These are phyloP conservation scores for Tetragonula carbonaria DNA, from an alignment of 2,888 invertebrate species.

Conservation along the genomic window DNA sequence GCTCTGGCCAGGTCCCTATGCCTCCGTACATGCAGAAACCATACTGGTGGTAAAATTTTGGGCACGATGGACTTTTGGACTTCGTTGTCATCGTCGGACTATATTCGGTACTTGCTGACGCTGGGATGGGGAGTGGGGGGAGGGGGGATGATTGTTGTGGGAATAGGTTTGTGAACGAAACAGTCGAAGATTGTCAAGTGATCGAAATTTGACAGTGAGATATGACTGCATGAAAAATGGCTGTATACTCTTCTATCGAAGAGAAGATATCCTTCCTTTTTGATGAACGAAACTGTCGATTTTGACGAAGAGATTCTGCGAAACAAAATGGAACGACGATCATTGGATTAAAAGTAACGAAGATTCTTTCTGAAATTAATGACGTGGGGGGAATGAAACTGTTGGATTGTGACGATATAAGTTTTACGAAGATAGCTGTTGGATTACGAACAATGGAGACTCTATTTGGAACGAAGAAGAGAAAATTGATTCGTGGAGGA, in stretches of 20 bases:
- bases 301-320: too few species aligned
- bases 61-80: neutral
- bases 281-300: too few species aligned
- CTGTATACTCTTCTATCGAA: neutral
- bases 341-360: too few species aligned
- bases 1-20: constrained; percentile 79
- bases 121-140: neutral
- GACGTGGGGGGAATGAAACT: too few species aligned
- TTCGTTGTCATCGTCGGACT: neutral
- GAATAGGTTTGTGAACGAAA: neutral
- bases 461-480: neutral
- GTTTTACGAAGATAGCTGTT: too few species aligned
- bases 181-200: neutral
- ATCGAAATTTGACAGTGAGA: too few species aligned
- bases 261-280: too few species aligned
- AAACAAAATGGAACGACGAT: too few species aligned
- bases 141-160: neutral
- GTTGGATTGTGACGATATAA: too few species aligned
- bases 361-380: too few species aligned
- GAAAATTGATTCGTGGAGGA: neutral
- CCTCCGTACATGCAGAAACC: constrained; percentile 81
- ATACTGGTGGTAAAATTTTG: constrained; percentile 83
- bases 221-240: neutral
- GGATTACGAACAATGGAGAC: neutral
- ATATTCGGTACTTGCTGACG: neutral